phyloP scores from a whole-genome alignment of 2,888 invertebrate genomes.

The Limnephilus lunatus region DNA sequence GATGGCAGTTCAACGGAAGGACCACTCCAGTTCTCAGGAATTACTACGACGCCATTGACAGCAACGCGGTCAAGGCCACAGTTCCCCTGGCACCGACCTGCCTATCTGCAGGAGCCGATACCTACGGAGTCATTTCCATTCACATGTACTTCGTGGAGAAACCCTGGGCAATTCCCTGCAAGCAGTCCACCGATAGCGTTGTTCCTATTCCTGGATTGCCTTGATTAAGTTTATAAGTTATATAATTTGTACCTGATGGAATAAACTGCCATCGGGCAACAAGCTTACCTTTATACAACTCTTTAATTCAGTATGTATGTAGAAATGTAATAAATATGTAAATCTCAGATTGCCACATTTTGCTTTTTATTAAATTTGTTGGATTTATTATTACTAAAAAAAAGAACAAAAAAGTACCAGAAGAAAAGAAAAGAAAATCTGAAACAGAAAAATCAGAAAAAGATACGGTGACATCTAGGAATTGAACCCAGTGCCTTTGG shows the following conservation, averaged over 20 bases:
- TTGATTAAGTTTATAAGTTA: not conserved
- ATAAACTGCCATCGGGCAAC: not conserved
- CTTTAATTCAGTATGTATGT: not conserved
- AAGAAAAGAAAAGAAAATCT: no score
- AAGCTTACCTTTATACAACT: not conserved
- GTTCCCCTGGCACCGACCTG: conserved; percentile 65
- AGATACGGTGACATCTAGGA: no score
- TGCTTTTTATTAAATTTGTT: not conserved
- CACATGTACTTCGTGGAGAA: conserved; percentile 66
- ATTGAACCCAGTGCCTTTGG: no score
- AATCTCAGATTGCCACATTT: not conserved
- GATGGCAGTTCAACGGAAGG: conserved; percentile 65
- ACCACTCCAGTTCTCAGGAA: conserved; percentile 50
- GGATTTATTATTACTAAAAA: no score
- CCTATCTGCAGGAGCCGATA: conserved; percentile 60
- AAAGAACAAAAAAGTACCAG: no score
- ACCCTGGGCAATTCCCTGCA: conserved; percentile 65
- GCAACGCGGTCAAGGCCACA: conserved; percentile 55
- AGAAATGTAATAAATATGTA: not conserved
- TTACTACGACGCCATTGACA: conserved; percentile 65
- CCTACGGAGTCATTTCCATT: conserved; percentile 65
- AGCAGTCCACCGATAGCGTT: conserved; percentile 61
- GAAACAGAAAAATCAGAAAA: no score
- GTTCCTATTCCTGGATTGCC: conserved; percentile 60
- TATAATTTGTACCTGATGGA: not conserved